phyloP scores from a whole-genome alignment of 2,888 invertebrate genomes.

The Diadegma fenestrale region DNA sequence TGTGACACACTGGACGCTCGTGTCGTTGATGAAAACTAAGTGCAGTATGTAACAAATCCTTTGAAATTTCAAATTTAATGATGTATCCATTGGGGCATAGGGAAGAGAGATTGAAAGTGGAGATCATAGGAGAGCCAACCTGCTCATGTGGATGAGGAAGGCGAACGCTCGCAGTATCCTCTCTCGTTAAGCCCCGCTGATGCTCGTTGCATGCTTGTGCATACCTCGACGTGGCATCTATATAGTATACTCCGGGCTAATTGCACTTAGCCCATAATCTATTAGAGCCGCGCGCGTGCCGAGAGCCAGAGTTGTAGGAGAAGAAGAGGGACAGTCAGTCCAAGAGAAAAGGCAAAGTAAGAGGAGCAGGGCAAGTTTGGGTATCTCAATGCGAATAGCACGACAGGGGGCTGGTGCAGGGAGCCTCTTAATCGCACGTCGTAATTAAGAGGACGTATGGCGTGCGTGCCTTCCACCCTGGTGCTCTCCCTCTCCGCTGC shows the following conservation, averaged over 20 bases:
- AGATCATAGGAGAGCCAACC: conserved; percentile 36
- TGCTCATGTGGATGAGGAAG: conserved; percentile 53
- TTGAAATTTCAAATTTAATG: background rate
- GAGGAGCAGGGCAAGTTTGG: conserved; percentile 37
- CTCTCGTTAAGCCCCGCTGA: conserved; percentile 38
- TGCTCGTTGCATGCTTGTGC: conserved; percentile 24
- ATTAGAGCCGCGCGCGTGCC: conserved; percentile 66
- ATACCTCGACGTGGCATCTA: conserved; percentile 46
- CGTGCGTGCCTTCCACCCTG: conserved; percentile 60
- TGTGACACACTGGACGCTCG: background rate
- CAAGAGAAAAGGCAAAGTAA: conserved; percentile 8
- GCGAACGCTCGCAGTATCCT: conserved; percentile 44
- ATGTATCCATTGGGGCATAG: background rate
- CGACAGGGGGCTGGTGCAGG: conserved; percentile 37
- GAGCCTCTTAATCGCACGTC: conserved; percentile 68
- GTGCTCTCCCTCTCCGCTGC: conserved; percentile 28
- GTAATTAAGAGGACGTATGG: conserved; percentile 67
- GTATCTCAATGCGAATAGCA: conserved; percentile 29
- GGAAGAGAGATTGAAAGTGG: conserved; percentile 21
- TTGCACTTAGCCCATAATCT: conserved; percentile 69
- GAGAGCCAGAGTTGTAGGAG: conserved; percentile 40
- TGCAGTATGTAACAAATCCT: background rate
- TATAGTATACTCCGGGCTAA: conserved; percentile 60
- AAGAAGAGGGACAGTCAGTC: conserved; percentile 8
- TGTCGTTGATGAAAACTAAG: background rate